Evolutionary conservation across 2,113 vertebrate genomes (phyloP), one percentile per base, ranked within the genome.

Genomic region (Callipepla squamata): DNA sequence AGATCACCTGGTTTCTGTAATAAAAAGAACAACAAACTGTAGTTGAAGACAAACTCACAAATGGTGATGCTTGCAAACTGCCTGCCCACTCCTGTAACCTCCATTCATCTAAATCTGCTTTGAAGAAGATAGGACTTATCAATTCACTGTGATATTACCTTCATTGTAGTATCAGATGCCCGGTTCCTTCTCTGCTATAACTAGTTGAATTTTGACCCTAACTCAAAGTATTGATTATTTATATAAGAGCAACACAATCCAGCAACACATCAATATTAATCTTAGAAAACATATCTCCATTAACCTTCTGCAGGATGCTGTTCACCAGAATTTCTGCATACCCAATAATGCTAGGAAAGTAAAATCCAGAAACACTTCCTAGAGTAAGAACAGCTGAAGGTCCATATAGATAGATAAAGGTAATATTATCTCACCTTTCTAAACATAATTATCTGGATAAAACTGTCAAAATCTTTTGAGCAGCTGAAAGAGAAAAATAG

Each of bases 51-150:
- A 79, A 79, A 76, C 9, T 9, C 8, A 40, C 18, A 55, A 79
- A 72, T 20, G 1, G 34, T 20, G 77, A 55, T 3, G 40, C 86
- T 83, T 85, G 28, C 18, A 79, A 92, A 62, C n/a, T 80, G 17
- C 22, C 21, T 85, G 7, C 7, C 8, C 30, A 50, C 28, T 83
- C 6, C 61, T 59, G 45, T 58, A 85, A 70, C 50, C 26, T 87
- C n/a, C 23, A 74, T 85, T 88, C 79, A 80, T 57, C 59, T 77
- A 58, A 80, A 83, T 48, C 22, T 88, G 6, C n/a, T 92, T 80
- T 83, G 58, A 66, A 68, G n/a, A 62, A 16, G 20, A 40, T 14
- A 61, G 15, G 45, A 44, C 92, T 69, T 85, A 88, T 75, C 32
- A 44, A n/a, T 57, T 30, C 92, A 21, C 28, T 82, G 48, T 51